Evolutionary conservation across 2,888 invertebrate species (phyloP).

Genomic region (Ophonus ardosiacus): DNA sequence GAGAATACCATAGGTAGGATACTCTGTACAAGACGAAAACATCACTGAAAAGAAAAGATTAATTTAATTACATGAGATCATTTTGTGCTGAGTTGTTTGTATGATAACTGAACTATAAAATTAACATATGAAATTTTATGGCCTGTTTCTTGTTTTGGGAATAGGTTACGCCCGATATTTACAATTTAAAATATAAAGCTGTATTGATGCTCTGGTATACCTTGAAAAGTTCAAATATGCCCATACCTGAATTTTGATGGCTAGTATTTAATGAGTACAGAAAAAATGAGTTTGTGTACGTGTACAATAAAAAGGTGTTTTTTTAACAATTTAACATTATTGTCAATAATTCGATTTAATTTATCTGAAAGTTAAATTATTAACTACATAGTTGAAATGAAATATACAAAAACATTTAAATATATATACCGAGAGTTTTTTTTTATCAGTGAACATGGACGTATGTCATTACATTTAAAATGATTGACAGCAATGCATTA

Average conservation of each 20-base stretch:
- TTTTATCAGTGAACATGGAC: no score
- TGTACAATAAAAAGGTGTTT: no score
- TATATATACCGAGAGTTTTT: no score
- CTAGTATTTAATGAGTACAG: neutral
- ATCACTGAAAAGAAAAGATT: slow-evolving; percentile 67
- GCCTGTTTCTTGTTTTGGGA: neutral
- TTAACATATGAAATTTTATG: slow-evolving; percentile 13
- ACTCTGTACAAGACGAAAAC: slow-evolving; percentile 81
- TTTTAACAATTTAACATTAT: no score
- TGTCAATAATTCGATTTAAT: no score
- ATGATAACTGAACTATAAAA: neutral
- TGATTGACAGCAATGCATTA: no score
- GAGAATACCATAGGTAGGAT: slow-evolving; percentile 94
- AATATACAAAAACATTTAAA: no score
- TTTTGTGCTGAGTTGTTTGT: neutral
- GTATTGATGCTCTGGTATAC: slow-evolving; percentile 9
- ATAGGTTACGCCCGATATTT: neutral
- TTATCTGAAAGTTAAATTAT: no score
- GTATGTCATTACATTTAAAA: no score
- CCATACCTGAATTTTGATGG: neutral
- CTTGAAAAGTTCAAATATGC: neutral
- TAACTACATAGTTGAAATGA: no score
- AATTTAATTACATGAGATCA: neutral
- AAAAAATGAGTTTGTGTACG: no score
- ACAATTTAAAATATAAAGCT: neutral